phyloP scores from a whole-genome alignment of 1,140 invertebrate genomes.

The Aphis craccivora region DNA sequence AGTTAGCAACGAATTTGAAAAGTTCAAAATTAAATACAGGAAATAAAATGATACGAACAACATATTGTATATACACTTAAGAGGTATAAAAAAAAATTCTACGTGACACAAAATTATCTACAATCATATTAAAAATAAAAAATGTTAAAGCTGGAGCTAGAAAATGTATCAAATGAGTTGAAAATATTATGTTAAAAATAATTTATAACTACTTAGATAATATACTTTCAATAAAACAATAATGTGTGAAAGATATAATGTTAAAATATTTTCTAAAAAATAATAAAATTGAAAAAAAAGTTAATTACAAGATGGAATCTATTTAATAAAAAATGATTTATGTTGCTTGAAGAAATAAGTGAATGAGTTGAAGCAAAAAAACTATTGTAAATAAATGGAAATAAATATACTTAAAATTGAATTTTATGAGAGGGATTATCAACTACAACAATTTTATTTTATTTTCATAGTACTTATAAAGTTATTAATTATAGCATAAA shows the following conservation, averaged over 20 bases:
- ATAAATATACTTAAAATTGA: background rate
- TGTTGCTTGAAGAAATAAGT: background rate
- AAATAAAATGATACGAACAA: background rate
- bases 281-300: background rate
- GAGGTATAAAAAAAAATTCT: background rate
- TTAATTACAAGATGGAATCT: background rate
- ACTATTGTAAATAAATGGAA: background rate
- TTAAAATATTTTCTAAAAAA: background rate
- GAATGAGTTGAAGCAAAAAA: background rate
- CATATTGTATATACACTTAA: background rate
- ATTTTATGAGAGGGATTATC: background rate
- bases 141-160: background rate
- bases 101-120: background rate
- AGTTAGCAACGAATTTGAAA: background rate
- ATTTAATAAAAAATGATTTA: background rate
- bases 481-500: too few species aligned
- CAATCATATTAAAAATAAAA: background rate
- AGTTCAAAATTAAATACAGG: background rate
- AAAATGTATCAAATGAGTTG: background rate
- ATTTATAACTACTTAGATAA: background rate
- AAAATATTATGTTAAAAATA: background rate
- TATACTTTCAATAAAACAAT: background rate
- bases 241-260: background rate
- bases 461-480: too few species aligned
- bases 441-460: background rate